Base-by-base conservation (phyloP, 2,797 vertebrate species). In the Echiichthys vipera region DNA sequence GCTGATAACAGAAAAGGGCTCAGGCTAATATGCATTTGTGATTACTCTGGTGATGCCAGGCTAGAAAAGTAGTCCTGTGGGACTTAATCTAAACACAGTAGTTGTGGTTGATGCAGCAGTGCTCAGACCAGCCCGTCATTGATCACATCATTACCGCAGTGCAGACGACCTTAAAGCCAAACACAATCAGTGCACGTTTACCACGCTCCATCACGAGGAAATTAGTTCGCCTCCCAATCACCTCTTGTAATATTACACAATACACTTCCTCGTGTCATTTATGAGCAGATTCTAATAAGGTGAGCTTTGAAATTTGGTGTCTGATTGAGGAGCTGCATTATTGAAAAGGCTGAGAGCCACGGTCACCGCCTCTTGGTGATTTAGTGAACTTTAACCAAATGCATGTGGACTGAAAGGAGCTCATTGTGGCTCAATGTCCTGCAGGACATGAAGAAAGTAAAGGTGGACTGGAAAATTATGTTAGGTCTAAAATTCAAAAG, bases 261-360 rank as follows among this genome's bases (percentile, higher is more conserved):
- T 3, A n/a, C 3, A 54, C 20, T 22, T 39, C 2, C 1, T 32
- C 64, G 9, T 12, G 11, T 66, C 8, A 7, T 36, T 68, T 24
- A 27, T 49, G 27, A 62, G 22, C 22, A 61, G 36, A 65, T 27
- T 2, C 12, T 43, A 39, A 66, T 65, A 51, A 24, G 0, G 22
- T 5, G 8, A n/a, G n/a, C 22, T 50, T 32, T 65, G 6, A 72
- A 62, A 76, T 46, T 18, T 61, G 37, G 1, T 10, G 32, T 58
- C 25, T 2, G 37, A 70, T 39, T 53, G 3, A 46, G 37, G 20
- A 20, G 10, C 14, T 34, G 17, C 49, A 51, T 64, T 40, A 55
- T 50, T 74, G 34, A 71, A 57, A 68, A 71, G 47, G 22, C 10
- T 0, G 49, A 13, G 8, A 9, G 30, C 25, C 15, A 54, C 4